Evolutionary conservation across 2,113 vertebrate genomes (phyloP).

Genomic region (Mus spicilegus): DNA sequence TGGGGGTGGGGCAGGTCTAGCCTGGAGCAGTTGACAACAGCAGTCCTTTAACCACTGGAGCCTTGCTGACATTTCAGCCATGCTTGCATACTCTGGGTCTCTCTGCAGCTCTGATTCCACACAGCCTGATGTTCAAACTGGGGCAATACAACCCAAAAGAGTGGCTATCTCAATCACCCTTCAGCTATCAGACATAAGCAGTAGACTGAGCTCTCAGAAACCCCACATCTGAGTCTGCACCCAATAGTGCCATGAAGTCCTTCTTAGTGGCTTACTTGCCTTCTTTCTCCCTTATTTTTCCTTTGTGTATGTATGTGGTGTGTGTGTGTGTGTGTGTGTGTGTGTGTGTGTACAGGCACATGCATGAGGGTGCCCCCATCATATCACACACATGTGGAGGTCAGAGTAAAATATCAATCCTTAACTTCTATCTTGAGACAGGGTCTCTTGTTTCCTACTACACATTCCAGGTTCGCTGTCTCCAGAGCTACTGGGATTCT

Average conservation of each 20-base stretch:
- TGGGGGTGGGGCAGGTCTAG: not conserved
- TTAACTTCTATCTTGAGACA: not conserved
- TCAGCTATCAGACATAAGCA: too few species aligned
- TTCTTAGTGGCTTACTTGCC: not conserved
- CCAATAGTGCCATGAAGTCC: not conserved
- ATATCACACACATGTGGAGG: not conserved
- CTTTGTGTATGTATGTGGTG: not conserved
- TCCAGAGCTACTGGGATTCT: not conserved
- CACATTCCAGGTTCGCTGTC: not conserved
- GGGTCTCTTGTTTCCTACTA: not conserved
- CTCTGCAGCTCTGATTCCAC: too few species aligned
- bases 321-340: not conserved
- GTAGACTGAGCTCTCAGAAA: not conserved
- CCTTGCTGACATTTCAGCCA: not conserved
- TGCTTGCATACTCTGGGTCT: not conserved
- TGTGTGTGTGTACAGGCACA: not conserved
- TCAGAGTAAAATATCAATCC: not conserved
- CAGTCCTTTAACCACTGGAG: not conserved
- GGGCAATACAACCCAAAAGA: too few species aligned
- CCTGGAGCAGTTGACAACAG: accelerated
- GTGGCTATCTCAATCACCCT: not conserved
- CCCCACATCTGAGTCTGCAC: not conserved
- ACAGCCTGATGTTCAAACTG: not conserved
- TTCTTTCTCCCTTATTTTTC: not conserved
- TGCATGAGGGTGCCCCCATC: not conserved